Base-by-base conservation (phyloP, 1,140 invertebrate species). In the Batillaria attramentaria region DNA sequence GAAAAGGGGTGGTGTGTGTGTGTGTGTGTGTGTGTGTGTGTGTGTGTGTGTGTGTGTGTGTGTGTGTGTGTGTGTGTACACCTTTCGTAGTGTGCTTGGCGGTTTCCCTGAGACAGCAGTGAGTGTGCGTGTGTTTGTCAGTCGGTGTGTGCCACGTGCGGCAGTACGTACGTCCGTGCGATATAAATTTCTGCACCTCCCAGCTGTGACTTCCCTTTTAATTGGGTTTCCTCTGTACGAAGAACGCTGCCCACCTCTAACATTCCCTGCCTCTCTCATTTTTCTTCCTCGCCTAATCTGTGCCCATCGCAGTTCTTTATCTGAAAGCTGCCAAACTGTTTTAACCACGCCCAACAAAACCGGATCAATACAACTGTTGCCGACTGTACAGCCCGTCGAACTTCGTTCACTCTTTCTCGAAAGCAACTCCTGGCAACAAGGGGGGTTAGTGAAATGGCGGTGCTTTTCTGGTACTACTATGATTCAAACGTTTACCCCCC, bases 1-100 rank as follows among this genome's bases (percentile, higher is more conserved):
- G 5, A 3, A 5, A 60, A 6, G 54, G 5, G 20, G 24, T 20
- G 5, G 4, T 20, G 54, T 60, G 3, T 20, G 4, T 60, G 4
- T 60, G 54, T 60, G 20, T 60, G 54, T 60, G 31, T 60, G 54
- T 60, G 20, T 60, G 54, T 60, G 20, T 60, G 54, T 60, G 20
- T 60, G 54, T 60, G 31, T 60, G 54, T 60, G 20, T 60, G 54
- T 60, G 20, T 60, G 54, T 60, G 20, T 60, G 54, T 60, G 20
- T 60, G 54, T 60, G 20, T 60, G 54, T 60, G 20, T 60, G 54
- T 60, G 20, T 60, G 54, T 60, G 54, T 62, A 24, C 46, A 24
- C 46, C 10, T 50, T 10, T 24, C 10, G 10, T 10, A 10, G n/a
- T n/a, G n/a, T n/a, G n/a, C n/a, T n/a, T n/a, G n/a, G n/a, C n/a